Conservation (phyloP, 2,797 vertebrate species). For the Ceryle rudis region DNA sequence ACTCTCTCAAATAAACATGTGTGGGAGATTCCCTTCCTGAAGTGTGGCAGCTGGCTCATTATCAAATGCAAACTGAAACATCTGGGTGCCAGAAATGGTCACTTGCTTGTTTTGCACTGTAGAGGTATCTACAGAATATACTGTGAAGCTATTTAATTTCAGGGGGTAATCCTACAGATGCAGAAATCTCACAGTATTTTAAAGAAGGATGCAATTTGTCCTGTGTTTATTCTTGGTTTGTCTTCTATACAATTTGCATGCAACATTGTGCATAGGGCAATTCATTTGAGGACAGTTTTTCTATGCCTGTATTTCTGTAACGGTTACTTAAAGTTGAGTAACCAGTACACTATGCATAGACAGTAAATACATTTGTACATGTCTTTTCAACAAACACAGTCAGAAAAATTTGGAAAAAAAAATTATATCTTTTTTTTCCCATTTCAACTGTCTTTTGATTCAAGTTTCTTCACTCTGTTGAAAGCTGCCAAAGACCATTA, state of each 20-base stretch:
- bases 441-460: neutral
- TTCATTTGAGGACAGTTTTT: neutral
- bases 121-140: neutral
- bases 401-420: neutral
- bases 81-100: conserved; percentile 53
- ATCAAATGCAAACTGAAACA: conserved; percentile 57
- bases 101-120: neutral
- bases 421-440: neutral
- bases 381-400: neutral
- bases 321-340: neutral
- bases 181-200: neutral
- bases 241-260: neutral
- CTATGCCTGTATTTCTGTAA: neutral
- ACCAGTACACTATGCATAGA: neutral
- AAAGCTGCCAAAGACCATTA: neutral
- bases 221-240: neutral
- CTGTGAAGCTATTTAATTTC: neutral
- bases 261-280: neutral
- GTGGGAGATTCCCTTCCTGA: conserved; percentile 21
- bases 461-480: neutral
- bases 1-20: neutral
- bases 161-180: neutral
- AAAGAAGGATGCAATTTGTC: neutral
- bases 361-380: neutral
- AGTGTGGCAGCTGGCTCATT: conserved; percentile 20